phyloP scores from a whole-genome alignment of 1,140 invertebrate species.

The Achatina immaculata region DNA sequence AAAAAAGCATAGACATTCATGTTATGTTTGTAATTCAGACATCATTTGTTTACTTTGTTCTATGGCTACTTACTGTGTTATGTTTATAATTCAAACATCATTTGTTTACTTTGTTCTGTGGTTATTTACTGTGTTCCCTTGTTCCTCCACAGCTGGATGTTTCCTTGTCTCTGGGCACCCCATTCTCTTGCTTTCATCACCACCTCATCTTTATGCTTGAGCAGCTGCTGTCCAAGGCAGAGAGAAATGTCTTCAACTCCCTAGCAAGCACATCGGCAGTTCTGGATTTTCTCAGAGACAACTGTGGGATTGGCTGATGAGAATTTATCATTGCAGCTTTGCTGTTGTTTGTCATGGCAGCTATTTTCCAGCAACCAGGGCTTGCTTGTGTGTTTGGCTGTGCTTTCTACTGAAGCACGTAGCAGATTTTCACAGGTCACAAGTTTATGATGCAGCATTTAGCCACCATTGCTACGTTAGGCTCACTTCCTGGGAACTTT shows the following conservation, averaged over 20 bases:
- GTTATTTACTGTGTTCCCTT: too few relatives aligned
- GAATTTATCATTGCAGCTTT: background rate
- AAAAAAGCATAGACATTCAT: too few relatives aligned
- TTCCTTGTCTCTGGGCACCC: slow-evolving; percentile 75
- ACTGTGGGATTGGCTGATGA: slow-evolving; percentile 67
- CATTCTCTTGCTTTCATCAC: slow-evolving; percentile 89
- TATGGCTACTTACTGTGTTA: too few relatives aligned
- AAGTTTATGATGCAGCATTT: background rate
- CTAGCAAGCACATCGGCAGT: slow-evolving; percentile 80
- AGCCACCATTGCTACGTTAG: background rate
- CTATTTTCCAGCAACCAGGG: background rate
- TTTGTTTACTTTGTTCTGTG: too few relatives aligned
- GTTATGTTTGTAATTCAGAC: too few relatives aligned
- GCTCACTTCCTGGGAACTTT: background rate
- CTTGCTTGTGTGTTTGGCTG: background rate
- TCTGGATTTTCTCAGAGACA: slow-evolving; percentile 78
- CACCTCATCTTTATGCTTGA: slow-evolving; percentile 95
- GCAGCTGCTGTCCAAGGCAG: slow-evolving; percentile 79
- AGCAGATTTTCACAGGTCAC: background rate
- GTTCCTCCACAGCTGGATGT: slow-evolving; percentile 74
- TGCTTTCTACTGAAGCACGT: background rate
- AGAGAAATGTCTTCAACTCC: slow-evolving; percentile 84
- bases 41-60: too few relatives aligned
- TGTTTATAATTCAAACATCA: too few relatives aligned
- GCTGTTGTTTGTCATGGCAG: background rate